phyloP scores from a whole-genome alignment of 2,888 invertebrate species.

The Iphiclides podalirius region DNA sequence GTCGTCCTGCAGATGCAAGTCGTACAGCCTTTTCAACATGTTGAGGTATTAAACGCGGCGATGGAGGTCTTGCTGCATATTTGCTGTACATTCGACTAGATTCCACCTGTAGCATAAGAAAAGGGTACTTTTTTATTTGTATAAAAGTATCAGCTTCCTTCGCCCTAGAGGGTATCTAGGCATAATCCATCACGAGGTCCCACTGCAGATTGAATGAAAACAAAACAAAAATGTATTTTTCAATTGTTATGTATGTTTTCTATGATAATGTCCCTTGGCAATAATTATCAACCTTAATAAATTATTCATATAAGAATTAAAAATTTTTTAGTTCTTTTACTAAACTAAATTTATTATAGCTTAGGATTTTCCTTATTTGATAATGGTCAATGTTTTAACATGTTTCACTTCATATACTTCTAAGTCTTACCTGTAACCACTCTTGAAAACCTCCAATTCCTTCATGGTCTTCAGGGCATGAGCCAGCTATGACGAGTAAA shows the following conservation, averaged over 20 bases:
- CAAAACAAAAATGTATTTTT: no score
- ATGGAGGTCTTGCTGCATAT: slow-evolving; percentile 93
- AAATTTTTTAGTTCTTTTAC: no score
- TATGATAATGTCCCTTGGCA: slow-evolving; percentile 10
- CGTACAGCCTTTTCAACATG: slow-evolving; percentile 96
- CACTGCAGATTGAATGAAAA: no score
- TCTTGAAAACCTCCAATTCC: slow-evolving; percentile 98
- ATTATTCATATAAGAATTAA: no score
- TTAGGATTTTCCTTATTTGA: no score
- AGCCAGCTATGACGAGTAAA: slow-evolving; percentile 93
- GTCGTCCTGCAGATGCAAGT: slow-evolving; percentile 90
- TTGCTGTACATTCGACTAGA: slow-evolving; percentile 94
- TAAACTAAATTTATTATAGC: no score
- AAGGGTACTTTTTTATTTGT: slow-evolving; percentile 5
- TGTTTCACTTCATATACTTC: no score
- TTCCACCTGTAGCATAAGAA: slow-evolving; percentile 80
- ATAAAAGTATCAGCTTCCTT: neutral
- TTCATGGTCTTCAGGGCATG: slow-evolving; percentile 95
- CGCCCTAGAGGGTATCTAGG: no score
- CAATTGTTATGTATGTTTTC: neutral
- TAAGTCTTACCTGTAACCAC: slow-evolving; percentile 89
- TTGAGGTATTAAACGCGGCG: slow-evolving; percentile 88
- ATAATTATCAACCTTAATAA: no score
- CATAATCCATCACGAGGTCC: no score
- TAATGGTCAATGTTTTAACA: no score